Evolutionary conservation across 2,888 invertebrate genomes (phyloP), one percentile per base, ranked within the genome.

Genomic region (Cheilosia vernalis): DNA sequence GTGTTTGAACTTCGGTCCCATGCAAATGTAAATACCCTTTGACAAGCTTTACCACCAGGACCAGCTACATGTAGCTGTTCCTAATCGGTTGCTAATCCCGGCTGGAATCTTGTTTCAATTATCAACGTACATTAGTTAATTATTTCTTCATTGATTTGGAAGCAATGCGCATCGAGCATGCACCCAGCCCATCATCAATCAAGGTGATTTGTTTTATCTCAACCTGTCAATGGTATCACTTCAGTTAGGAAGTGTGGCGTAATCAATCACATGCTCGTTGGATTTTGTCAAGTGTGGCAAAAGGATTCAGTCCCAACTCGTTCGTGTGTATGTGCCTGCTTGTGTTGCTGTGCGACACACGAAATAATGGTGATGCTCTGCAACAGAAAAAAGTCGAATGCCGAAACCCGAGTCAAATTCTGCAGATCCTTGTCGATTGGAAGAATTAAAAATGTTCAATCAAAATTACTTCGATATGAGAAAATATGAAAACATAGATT

Each of bases 121-220:
- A 79, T 73, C 67, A 73, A 55, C 64, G 67, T 78, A 85, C 79
- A 85, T 80, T 85, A 85, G 85, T 85, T 85, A 80, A 76, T 85
- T 85, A 85, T 85, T 85, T 85, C 85, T 76, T 72, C 74, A 85
- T 80, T 80, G 80, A 85, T 70, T 72, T 74, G 76, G 61, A 85
- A 76, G 70, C 80, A 66, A 66, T 74, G 30, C 76, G 58, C 21
- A 53, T 17, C 60, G 64, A 47, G 56, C 58, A 70, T 76, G 73
- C 85, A 80, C 61, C 53, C 60, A 70, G 89, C 89, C 89, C 90
- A 90, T 90, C 90, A 90, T 90, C 90, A 90, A 90, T 90, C 90
- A 90, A 89, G 88, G 90, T 90, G 90, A 90, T 90, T 90, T 90
- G 89, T 89, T 89, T 89, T 89, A 90, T 87, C 87, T 88, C 83